A percentile compares a stretch with the other conserved stretches of the same genome.
Evolutionary conservation across 2,113 vertebrate species (phyloP).

Genomic region (Onychostruthus taczanowskii): DNA sequence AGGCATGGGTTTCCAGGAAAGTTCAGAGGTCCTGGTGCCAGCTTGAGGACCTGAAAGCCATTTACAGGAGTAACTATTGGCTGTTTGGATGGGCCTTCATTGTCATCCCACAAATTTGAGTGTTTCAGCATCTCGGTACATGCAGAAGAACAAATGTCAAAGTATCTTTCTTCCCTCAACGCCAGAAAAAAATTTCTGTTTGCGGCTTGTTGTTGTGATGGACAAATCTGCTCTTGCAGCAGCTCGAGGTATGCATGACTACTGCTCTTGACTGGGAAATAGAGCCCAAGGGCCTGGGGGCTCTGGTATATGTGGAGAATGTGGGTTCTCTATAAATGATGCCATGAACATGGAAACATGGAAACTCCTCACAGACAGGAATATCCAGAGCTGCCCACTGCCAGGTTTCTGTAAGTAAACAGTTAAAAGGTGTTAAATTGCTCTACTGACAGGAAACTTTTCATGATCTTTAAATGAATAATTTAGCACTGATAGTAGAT

Average conservation of each 20-base stretch:
- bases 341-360: neutral
- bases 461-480: neutral
- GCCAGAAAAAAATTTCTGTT: neutral
- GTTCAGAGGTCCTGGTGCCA: neutral
- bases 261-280: neutral
- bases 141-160: neutral
- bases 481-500: neutral
- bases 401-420: neutral
- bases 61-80: neutral
- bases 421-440: neutral
- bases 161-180: neutral
- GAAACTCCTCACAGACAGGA: neutral
- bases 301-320: neutral
- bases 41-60: neutral
- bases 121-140: neutral
- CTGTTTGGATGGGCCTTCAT: neutral
- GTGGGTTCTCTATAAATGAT: neutral
- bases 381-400: neutral
- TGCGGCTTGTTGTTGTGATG: neutral
- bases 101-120: neutral
- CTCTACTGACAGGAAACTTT: neutral
- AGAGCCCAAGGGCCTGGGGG: neutral
- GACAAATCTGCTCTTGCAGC: neutral
- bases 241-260: neutral
- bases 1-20: fast-evolving